Percentiles rank a stretch among this genome's conserved stretches.
Conservation (phyloP, 1,140 invertebrate species). For the Micrasema longulum region DNA sequence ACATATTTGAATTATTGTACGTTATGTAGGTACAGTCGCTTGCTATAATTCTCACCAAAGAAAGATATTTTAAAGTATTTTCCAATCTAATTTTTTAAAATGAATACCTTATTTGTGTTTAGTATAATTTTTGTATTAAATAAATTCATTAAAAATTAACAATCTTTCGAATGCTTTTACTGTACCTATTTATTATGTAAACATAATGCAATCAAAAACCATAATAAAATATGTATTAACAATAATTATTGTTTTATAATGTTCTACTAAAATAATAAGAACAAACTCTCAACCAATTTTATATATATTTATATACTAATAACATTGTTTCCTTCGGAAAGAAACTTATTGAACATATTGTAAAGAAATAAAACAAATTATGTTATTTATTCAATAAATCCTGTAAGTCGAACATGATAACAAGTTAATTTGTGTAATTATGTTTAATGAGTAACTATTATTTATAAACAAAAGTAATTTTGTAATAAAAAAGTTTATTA, state of each 20-base stretch:
- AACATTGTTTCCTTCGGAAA: slow-evolving; percentile 2
- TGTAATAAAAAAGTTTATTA: slow-evolving; percentile 51
- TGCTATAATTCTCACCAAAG: slow-evolving; percentile 23
- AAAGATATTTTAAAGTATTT: neutral
- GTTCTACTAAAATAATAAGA: too few species aligned
- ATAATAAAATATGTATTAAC: too few species aligned
- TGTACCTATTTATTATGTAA: neutral
- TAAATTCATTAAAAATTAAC: slow-evolving; percentile 9
- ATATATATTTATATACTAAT: slow-evolving; percentile 29
- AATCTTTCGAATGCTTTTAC: slow-evolving; percentile 1
- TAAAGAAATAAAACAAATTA: slow-evolving; percentile 45
- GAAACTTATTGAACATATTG: slow-evolving; percentile 41
- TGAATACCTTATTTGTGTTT: slow-evolving; percentile 4
- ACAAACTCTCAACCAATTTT: slow-evolving; percentile 12
- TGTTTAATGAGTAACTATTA: slow-evolving; percentile 54
- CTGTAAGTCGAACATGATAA: slow-evolving; percentile 46
- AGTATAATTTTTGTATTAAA: slow-evolving; percentile 8
- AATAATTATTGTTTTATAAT: too few species aligned
- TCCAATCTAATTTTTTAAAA: slow-evolving; percentile 1
- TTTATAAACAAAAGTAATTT: slow-evolving; percentile 54
- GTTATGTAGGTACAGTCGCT: neutral
- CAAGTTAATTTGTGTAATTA: slow-evolving; percentile 54
- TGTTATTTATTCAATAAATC: slow-evolving; percentile 54
- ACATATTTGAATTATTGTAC: slow-evolving; percentile 15
- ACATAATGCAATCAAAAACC: neutral